Conservation (phyloP, 2,113 vertebrate genomes). For the Athene cunicularia region DNA sequence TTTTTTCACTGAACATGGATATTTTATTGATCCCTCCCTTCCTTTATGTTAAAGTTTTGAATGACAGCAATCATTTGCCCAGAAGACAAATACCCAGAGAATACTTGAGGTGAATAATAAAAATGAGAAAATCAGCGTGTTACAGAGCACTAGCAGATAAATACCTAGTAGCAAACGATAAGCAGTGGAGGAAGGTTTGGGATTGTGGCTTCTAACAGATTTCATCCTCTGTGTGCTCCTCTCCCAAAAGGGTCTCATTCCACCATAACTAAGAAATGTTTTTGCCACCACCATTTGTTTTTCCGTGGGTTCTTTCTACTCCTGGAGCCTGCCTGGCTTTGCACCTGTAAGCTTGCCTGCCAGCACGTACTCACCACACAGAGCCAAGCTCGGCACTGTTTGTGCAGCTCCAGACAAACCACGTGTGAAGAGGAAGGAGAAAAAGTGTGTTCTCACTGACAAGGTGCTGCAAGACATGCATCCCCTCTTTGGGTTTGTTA, state of each 20-base stretch:
- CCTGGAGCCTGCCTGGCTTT: conserved; percentile 74
- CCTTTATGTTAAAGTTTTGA: background rate
- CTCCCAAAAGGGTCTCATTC: background rate
- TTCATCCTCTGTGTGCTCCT: background rate
- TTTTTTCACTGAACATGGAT: background rate
- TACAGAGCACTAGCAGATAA: background rate
- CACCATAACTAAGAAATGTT: background rate
- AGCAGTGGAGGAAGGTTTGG: background rate
- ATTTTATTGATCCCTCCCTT: background rate
- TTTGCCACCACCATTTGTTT: background rate
- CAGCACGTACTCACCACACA: rapidly evolving
- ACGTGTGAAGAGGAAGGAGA: rapidly evolving
- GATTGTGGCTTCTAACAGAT: background rate
- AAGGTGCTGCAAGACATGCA: background rate
- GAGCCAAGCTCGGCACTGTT: rapidly evolving
- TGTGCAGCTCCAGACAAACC: background rate
- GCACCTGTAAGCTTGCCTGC: conserved; percentile 58
- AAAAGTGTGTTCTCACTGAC: background rate
- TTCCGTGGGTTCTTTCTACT: conserved; percentile 63
- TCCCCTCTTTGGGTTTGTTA: background rate
- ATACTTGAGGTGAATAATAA: background rate
- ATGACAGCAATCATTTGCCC: background rate
- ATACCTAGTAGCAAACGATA: background rate
- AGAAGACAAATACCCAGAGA: background rate
- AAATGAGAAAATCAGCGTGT: background rate